Base-by-base conservation (phyloP, 2,888 invertebrate genomes). In the Aporophyla lueneburgensis region DNA sequence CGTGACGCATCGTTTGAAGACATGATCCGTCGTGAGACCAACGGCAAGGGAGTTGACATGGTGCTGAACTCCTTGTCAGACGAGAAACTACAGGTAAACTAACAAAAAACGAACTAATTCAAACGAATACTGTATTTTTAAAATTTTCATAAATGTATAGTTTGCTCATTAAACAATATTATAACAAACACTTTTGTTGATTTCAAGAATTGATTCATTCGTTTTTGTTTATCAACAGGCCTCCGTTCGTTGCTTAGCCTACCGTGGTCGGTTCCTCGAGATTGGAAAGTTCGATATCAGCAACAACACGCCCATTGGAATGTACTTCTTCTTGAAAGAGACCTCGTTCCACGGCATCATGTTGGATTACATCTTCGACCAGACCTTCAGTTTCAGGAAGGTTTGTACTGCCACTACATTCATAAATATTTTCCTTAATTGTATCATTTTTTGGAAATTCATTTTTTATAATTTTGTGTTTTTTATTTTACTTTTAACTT, bases 11-110 rank as follows among this genome's bases (percentile, higher is more conserved):
- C 98, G 0, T 99, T 99, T 93, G 99, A 99, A 93, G 97, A 97
- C 84, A 98, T 99, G 97, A 97, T 99, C 73, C 97, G 98, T 87
- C 97, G 96, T 66, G 97, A 97, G 89, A 99, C 99, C 0, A 97
- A 98, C 12, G 99, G 99, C 19, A 97, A 97, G 86, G 99, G 99
- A 56, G 99, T 99, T 0, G 98, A 99, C 91, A 95, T 99, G 71
- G 98, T 99, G 21, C 95, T 99, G 12, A 99, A 99, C 93, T 99
- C 99, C 0, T 95, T 99, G 62, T 97, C 99, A 0, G 99, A 99
- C 90, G 99, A 99, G 65, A 99, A 99, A 93, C 97, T 99, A 0
- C 97, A 97, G 89, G 98, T 96, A 89, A 87, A 68, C 10, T 61
- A 21, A 5, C 14, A 43, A 33, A 1, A n/a, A 51, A 16, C 6